A percentile compares a stretch with the other conserved stretches of the same genome.
Evolutionary conservation across 1,140 invertebrate species (phyloP).

Genomic region (Psix sp.): DNA sequence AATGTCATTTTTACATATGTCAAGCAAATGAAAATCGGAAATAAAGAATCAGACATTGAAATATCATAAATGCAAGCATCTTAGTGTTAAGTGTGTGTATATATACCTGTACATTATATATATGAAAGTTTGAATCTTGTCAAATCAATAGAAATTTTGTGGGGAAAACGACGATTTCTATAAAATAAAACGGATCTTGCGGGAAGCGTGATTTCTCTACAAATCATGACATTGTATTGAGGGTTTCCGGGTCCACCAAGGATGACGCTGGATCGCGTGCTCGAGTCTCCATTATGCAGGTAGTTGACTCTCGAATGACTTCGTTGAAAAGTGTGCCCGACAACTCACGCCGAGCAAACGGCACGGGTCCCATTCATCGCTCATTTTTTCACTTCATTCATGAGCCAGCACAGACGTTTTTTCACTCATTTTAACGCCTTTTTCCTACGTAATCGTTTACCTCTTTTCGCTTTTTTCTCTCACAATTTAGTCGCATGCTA

Average conservation of each 20-base stretch:
- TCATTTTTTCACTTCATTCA: constrained; percentile 65
- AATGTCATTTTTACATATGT: too few species aligned
- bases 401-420: constrained; percentile 37
- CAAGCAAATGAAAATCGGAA: too few species aligned
- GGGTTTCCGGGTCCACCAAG: constrained; percentile 43
- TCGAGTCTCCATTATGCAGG: constrained; percentile 62
- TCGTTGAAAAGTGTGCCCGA: constrained; percentile 63
- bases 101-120: too few species aligned
- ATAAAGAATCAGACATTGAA: too few species aligned
- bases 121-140: too few species aligned
- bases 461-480: constrained; percentile 21
- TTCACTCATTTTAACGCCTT: constrained; percentile 23
- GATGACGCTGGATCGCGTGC: constrained; percentile 45
- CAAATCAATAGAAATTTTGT: too few species aligned
- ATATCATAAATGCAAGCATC: too few species aligned
- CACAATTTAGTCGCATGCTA: too few species aligned
- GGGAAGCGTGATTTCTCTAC: too few species aligned
- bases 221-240: constrained; percentile 26
- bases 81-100: too few species aligned
- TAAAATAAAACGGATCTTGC: background rate
- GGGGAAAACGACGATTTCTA: background rate
- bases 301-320: constrained; percentile 67
- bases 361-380: constrained; percentile 63
- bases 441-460: constrained; percentile 43
- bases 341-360: constrained; percentile 60